Conservation (phyloP, 2,888 invertebrate genomes). For the Drosophila hawaiiensis region DNA sequence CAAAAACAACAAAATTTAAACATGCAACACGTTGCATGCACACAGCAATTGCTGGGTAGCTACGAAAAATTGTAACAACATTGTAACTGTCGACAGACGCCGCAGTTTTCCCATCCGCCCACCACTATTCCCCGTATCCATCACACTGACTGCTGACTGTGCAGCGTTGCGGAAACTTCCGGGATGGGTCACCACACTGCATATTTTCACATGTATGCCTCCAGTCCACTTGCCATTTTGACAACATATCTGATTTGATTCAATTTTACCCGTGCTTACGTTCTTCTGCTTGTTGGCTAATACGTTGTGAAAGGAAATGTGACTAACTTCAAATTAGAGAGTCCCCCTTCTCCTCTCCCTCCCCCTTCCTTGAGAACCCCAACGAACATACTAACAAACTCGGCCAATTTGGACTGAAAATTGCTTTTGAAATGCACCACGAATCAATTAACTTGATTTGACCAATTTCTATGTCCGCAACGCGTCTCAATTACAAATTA, state of each 20-base stretch:
- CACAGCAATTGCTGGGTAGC: conserved; percentile 51
- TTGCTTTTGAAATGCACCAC: conserved; percentile 44
- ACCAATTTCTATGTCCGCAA: conserved; percentile 34
- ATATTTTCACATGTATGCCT: conserved; percentile 55
- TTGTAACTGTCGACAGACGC: conserved; percentile 65
- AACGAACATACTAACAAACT: neutral
- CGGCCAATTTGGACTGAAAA: conserved; percentile 29
- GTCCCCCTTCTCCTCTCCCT: neutral
- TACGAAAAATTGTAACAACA: conserved; percentile 66
- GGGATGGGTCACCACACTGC: conserved; percentile 48
- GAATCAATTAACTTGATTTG: conserved; percentile 55
- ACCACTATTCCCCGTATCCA: no score
- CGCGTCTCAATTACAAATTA: conserved; percentile 46
- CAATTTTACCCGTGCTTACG: conserved; percentile 52
- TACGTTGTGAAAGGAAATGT: conserved; percentile 59
- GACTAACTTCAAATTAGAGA: conserved; percentile 51
- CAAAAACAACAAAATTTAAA: conserved; percentile 13
- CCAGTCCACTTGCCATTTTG: conserved; percentile 29
- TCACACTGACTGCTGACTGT: conserved; percentile 17
- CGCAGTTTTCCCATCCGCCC: conserved; percentile 37
- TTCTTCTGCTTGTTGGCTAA: conserved; percentile 39
- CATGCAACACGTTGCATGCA: conserved; percentile 79
- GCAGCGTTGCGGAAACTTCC: conserved; percentile 68
- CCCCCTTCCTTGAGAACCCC: neutral
- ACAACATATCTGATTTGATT: conserved; percentile 43